Evolutionary conservation across 2,888 invertebrate genomes (phyloP).

Genomic region (Pseudoips prasinana): DNA sequence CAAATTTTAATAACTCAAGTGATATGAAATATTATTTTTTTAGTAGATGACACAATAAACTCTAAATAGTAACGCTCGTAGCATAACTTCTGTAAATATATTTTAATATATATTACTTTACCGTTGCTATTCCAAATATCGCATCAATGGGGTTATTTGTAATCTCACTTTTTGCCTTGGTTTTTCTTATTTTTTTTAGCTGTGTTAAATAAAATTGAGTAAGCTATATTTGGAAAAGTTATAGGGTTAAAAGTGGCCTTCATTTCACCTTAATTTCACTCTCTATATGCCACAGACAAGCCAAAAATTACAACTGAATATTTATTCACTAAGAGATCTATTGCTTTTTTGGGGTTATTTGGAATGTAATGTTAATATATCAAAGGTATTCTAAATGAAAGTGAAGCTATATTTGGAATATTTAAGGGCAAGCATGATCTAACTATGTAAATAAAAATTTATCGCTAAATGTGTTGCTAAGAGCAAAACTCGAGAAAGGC

Average conservation of each 20-base stretch:
- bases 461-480: too few species aligned
- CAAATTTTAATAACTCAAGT: neutral
- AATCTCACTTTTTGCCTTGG: neutral
- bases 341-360: neutral
- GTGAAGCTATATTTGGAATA: slow-evolving; percentile 2
- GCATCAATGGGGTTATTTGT: slow-evolving; percentile 4
- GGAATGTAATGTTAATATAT: slow-evolving; percentile 1
- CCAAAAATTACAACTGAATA: slow-evolving; percentile 3
- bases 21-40: slow-evolving; percentile 1
- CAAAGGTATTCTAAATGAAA: neutral
- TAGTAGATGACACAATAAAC: slow-evolving; percentile 1
- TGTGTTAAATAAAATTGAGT: slow-evolving; percentile 1
- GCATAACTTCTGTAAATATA: neutral
- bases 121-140: slow-evolving; percentile 2
- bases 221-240: slow-evolving; percentile 4
- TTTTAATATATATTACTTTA: neutral
- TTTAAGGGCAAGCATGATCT: neutral
- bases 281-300: slow-evolving; percentile 1
- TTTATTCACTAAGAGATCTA: slow-evolving; percentile 1
- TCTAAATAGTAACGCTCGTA: slow-evolving; percentile 1
- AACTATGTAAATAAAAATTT: neutral
- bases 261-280: slow-evolving; percentile 3
- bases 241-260: slow-evolving; percentile 2
- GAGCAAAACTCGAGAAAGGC: too few species aligned
- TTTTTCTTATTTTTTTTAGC: slow-evolving; percentile 1